Percentiles rank a stretch among this genome's conserved stretches.
These are phyloP conservation scores for Verasper variegatus DNA, from an alignment of 2,113 vertebrate species.

Conservation along the genomic window DNA sequence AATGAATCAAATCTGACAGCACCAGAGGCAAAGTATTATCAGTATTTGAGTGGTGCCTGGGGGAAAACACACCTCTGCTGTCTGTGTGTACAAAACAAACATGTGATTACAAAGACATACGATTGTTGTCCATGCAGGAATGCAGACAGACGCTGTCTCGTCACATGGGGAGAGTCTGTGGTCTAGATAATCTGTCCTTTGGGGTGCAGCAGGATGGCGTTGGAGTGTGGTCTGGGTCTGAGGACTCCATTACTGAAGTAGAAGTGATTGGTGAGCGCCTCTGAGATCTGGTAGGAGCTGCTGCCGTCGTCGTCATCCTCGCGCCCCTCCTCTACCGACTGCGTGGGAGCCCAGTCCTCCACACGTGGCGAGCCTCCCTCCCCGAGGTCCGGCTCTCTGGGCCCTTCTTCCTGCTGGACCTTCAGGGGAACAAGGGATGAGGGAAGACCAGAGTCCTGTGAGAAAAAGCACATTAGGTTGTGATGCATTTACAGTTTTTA, in stretches of 20 bases:
- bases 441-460: slow-evolving; percentile 78
- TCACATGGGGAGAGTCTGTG: not conserved
- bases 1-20: not conserved
- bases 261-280: slow-evolving; percentile 87
- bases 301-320: slow-evolving; percentile 36
- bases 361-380: slow-evolving; percentile 15
- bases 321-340: not conserved
- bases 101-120: too few relatives aligned
- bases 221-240: slow-evolving; percentile 84
- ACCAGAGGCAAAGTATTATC: not conserved
- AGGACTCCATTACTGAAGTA: slow-evolving; percentile 88
- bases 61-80: not conserved
- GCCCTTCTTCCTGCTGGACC: slow-evolving; percentile 58
- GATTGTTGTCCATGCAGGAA: not conserved
- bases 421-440: slow-evolving; percentile 75
- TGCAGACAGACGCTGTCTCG: not conserved
- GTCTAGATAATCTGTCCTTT: slow-evolving; percentile 84
- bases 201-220: slow-evolving; percentile 88
- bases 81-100: not conserved
- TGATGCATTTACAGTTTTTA: too few relatives aligned
- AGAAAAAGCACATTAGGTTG: not conserved
- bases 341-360: slow-evolving; percentile 37
- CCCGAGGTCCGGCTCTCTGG: slow-evolving; percentile 27
- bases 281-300: slow-evolving; percentile 78
- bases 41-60: not conserved